Conservation (phyloP, 2,113 vertebrate species). For the Mastomys natalensis region DNA sequence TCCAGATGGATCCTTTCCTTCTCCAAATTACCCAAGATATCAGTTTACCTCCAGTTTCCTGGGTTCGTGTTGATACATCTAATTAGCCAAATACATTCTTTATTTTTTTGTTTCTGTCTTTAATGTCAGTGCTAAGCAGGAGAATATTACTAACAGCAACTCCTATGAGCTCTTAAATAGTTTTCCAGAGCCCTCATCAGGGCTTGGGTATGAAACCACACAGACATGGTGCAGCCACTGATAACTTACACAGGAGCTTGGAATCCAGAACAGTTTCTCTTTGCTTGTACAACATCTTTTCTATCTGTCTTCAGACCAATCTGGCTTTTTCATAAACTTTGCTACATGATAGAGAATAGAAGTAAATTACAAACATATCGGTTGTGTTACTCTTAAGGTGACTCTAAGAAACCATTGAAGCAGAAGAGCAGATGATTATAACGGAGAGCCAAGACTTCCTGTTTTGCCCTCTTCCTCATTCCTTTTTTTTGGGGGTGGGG, state of each 20-base stretch:
- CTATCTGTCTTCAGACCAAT: not conserved
- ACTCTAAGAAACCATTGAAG: not conserved
- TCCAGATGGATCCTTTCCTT: not conserved
- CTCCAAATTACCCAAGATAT: not conserved
- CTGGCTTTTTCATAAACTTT: slow-evolving; percentile 22
- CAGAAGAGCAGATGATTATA: slow-evolving; percentile 3
- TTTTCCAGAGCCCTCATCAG: not conserved
- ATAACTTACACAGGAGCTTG: not conserved
- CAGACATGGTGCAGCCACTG: not conserved
- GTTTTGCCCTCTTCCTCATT: too few species aligned
- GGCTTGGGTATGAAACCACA: slow-evolving; percentile 28
- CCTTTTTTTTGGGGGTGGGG: too few species aligned
- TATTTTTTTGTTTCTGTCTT: not conserved
- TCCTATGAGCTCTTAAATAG: slow-evolving; percentile 1
- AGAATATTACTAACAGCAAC: slow-evolving; percentile 56
- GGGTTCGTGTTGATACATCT: not conserved
- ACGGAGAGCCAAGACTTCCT: not conserved
- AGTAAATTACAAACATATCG: slow-evolving; percentile 7
- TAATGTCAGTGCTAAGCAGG: not conserved
- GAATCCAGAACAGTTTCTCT: not conserved
- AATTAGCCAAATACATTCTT: slow-evolving; percentile 15
- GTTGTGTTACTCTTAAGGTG: not conserved
- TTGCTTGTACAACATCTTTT: not conserved
- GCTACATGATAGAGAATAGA: not conserved
- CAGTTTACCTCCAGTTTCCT: slow-evolving; percentile 55